Conservation (phyloP, 30 jellyfish, hydroid and myxozoan genomes). For the Cassiopea andromeda region DNA sequence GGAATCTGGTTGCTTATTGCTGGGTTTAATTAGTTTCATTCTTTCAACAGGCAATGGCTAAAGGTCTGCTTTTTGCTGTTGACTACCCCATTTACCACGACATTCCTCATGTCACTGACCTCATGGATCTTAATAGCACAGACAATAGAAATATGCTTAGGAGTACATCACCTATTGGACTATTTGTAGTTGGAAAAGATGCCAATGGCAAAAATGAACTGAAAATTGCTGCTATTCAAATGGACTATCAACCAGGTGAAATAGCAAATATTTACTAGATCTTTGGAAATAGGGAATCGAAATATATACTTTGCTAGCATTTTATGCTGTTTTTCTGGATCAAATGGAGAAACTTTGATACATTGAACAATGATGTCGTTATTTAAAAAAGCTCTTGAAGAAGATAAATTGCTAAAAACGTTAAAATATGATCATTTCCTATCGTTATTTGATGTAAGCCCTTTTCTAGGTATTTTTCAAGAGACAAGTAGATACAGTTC, state of each 20-base stretch:
- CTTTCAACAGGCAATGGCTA: slow-evolving; percentile 49
- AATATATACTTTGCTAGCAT: too few species aligned
- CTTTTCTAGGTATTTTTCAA: too few species aligned
- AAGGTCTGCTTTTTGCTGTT: slow-evolving; percentile 73
- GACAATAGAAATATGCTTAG: slow-evolving; percentile 56
- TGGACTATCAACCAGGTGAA: slow-evolving; percentile 80
- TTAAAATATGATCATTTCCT: too few species aligned
- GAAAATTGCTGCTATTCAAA: slow-evolving; percentile 86
- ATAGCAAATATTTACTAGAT: too few species aligned
- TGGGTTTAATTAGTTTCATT: not conserved
- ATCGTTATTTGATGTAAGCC: too few species aligned
- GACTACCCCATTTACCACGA: slow-evolving; percentile 76
- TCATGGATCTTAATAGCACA: slow-evolving; percentile 62
- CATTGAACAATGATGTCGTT: too few species aligned
- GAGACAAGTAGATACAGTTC: too few species aligned
- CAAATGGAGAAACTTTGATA: too few species aligned
- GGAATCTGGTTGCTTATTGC: too few species aligned
- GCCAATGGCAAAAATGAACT: slow-evolving; percentile 68
- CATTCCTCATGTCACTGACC: slow-evolving; percentile 74
- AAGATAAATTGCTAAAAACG: too few species aligned
- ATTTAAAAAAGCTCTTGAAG: too few species aligned
- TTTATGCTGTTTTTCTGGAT: too few species aligned
- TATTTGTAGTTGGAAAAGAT: slow-evolving; percentile 71
- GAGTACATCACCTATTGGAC: slow-evolving; percentile 77
- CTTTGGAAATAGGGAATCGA: not conserved